A percentile compares a stretch with the other conserved stretches of the same genome.
Conservation (phyloP, 2,888 invertebrate species). For the Sphecodes monilicornis region DNA sequence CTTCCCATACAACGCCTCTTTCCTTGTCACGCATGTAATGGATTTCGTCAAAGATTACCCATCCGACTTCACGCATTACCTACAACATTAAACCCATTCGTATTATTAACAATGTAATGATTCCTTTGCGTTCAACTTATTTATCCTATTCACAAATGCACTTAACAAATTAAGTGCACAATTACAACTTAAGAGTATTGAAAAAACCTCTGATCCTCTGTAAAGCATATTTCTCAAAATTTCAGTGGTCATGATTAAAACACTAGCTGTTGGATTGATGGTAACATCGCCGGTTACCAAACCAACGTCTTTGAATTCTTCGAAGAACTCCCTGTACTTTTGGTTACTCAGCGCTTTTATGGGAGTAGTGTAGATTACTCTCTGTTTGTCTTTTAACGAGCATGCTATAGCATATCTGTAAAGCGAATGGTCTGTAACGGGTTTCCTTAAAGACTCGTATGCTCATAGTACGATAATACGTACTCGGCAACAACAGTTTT, state of each 20-base stretch:
- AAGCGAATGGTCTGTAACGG: slow-evolving; percentile 17
- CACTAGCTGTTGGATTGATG: slow-evolving; percentile 98
- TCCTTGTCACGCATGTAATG: slow-evolving; percentile 99
- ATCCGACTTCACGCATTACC: slow-evolving; percentile 99
- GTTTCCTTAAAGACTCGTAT: not conserved
- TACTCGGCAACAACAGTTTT: slow-evolving; percentile 99
- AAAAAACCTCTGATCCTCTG: slow-evolving; percentile 94
- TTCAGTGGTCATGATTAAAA: slow-evolving; percentile 99
- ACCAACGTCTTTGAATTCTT: slow-evolving; percentile 99
- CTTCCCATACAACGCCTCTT: slow-evolving; percentile 99
- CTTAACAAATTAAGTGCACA: not conserved
- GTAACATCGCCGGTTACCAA: slow-evolving; percentile 99
- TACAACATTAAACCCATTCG: slow-evolving; percentile 48
- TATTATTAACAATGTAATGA: not conserved
- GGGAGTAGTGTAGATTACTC: slow-evolving; percentile 99
- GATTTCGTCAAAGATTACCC: slow-evolving; percentile 99
- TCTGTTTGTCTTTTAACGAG: slow-evolving; percentile 96
- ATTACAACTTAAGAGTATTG: not conserved
- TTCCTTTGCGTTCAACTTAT: not conserved
- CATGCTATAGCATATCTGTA: slow-evolving; percentile 96
- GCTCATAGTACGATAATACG: slow-evolving; percentile 82
- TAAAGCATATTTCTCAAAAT: slow-evolving; percentile 99
- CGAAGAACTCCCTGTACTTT: slow-evolving; percentile 98
- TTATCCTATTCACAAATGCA: not conserved
- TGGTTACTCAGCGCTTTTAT: slow-evolving; percentile 99